Evolutionary conservation across 2,888 invertebrate genomes (phyloP), one percentile per base, ranked within the genome.

Genomic region (Tachina fera): DNA sequence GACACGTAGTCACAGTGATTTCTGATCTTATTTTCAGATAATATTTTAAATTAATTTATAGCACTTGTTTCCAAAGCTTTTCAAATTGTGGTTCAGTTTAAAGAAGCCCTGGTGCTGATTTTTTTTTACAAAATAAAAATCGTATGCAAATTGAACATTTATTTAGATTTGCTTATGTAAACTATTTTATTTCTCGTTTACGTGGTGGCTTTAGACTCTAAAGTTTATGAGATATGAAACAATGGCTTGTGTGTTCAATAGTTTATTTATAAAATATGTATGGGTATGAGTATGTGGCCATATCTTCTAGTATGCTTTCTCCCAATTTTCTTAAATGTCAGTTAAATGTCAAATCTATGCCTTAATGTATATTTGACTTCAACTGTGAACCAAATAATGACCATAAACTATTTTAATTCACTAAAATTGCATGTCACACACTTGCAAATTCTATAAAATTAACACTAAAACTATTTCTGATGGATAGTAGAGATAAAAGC

Each of bases 11-110:
- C 6, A 6, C 6, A 5, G 6, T 76, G 72, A 72, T 71, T 56
- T 49, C 51, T 76, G 31, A 58, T 71, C 67, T 61, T 67, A 51
- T 76, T 71, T 49, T 6, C 0, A 75, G 71, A 84, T 60, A 78
- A 75, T 65, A 45, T 76, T 60, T 76, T 72, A 84, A 84, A 84
- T 84, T 80, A 84, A 80, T 84, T 84, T 84, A 84, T 84, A 80
- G 80, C 84, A 67, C 80, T 84, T 22, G 1, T 22, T 31, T 84
- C 45, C 47, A 61, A 45, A 41, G 76, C 80, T 76, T 76, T 76
- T 65, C 58, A 76, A 84, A 84, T 84, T 84, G 76, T 80, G 80
- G 80, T 80, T 72, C 31, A 61, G 22, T 22, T 19, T 41, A 45
- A 16, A 56, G 47, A 41, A 43, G 41, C 61, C 16, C 14, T 71